Conservation (phyloP, 2,888 invertebrate species). For the Carabus problematicus region DNA sequence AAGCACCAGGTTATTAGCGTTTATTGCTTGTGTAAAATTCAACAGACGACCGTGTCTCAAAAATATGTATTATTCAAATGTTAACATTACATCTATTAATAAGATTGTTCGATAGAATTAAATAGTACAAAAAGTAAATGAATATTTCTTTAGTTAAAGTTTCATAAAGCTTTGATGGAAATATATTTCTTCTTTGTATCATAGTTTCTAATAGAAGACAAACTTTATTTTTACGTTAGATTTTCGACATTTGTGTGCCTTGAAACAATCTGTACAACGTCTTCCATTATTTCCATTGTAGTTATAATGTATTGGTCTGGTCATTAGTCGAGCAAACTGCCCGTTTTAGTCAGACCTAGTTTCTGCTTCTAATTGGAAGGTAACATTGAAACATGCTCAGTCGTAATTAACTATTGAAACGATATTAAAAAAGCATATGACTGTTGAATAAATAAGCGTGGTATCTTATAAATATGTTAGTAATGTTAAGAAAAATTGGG, state of each 20-base stretch:
- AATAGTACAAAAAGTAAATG: too few relatives aligned
- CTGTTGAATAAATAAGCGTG: too few relatives aligned
- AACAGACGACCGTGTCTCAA: neutral
- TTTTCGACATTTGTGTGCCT: neutral
- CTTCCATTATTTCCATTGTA: slow-evolving; percentile 21
- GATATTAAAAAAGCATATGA: neutral
- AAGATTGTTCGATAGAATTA: too few relatives aligned
- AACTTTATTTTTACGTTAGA: neutral
- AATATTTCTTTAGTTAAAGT: too few relatives aligned
- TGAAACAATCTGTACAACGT: slow-evolving; percentile 2
- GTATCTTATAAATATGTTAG: too few relatives aligned
- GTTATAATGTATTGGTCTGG: slow-evolving; percentile 15
- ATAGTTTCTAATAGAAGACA: too few relatives aligned
- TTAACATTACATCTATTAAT: too few relatives aligned
- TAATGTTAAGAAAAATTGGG: too few relatives aligned
- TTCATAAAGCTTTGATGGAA: too few relatives aligned
- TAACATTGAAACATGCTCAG: slow-evolving; percentile 23
- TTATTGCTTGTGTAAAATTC: slow-evolving; percentile 10
- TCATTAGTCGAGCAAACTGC: slow-evolving; percentile 27
- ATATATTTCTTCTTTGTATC: too few relatives aligned
- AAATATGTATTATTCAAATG: too few relatives aligned
- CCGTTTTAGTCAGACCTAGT: slow-evolving; percentile 24
- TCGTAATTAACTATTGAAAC: slow-evolving; percentile 14
- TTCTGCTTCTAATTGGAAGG: slow-evolving; percentile 23
- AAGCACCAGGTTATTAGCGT: slow-evolving; percentile 25